Evolutionary conservation across 2,797 vertebrate genomes (phyloP).

Genomic region (Merluccius polli): DNA sequence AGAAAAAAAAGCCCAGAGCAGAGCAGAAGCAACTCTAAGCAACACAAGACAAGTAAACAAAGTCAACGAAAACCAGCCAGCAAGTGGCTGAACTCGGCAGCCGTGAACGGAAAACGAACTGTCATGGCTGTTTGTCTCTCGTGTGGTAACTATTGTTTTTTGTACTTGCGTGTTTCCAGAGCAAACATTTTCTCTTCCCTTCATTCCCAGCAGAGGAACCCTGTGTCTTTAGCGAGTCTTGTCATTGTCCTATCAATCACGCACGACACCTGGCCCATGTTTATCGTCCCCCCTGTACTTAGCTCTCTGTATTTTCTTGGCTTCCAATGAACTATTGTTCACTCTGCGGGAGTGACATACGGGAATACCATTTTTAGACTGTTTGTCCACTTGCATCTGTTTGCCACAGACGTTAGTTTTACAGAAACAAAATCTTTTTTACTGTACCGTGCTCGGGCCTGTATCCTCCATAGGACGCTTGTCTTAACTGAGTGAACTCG

Average conservation of each 20-base stretch:
- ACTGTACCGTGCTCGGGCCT: constrained; percentile 73
- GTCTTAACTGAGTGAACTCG: constrained; percentile 57
- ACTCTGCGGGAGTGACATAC: no score
- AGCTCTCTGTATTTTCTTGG: background rate
- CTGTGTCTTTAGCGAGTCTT: background rate
- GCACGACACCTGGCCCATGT: background rate
- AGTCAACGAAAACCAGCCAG: background rate
- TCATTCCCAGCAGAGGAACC: no score
- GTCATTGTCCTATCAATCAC: background rate
- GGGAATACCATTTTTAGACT: no score
- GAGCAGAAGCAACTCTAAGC: constrained; percentile 2
- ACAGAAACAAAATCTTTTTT: background rate
- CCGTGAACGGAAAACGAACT: background rate
- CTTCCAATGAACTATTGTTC: background rate
- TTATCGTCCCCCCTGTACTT: background rate
- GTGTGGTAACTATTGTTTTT: background rate
- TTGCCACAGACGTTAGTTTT: background rate
- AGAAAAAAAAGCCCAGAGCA: no score
- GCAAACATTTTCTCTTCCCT: no score
- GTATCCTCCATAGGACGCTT: constrained; percentile 60
- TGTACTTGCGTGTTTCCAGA: no score
- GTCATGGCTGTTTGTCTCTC: background rate
- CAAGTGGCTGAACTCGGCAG: background rate
- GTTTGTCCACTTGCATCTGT: background rate
- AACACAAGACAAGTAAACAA: constrained; percentile 11